These are phyloP conservation scores for Megaustenia siamemsis DNA, from an alignment of 2,888 invertebrate species.

Conservation along the genomic window DNA sequence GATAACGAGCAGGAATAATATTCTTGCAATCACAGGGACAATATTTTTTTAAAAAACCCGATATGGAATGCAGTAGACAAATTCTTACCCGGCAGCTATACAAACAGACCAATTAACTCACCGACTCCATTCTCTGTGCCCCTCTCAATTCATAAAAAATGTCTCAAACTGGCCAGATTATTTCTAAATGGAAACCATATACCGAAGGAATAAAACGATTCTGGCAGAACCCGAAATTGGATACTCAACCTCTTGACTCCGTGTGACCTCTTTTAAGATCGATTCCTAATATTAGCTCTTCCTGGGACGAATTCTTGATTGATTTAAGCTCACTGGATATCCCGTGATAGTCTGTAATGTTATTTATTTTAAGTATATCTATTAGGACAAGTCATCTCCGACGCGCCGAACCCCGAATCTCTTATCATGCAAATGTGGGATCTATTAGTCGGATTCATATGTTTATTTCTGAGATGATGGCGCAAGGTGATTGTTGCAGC, in stretches of 20 bases:
- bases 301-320: constrained; percentile 12
- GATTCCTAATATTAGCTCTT: neutral
- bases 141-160: neutral
- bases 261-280: neutral
- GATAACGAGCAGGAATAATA: too few species aligned
- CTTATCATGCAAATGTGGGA: constrained; percentile 20
- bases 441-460: neutral
- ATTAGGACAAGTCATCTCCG: neutral
- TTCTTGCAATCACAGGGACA: too few species aligned
- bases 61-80: too few species aligned
- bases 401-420: neutral
- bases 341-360: neutral
- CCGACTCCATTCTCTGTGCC: neutral
- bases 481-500: neutral
- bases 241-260: neutral
- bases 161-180: neutral
- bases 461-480: neutral
- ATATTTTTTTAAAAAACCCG: too few species aligned
- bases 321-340: constrained; percentile 1
- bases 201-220: neutral
- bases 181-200: constrained; percentile 7
- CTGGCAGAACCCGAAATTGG: constrained; percentile 6
- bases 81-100: too few species aligned
- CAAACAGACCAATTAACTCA: neutral
- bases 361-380: constrained; percentile 18